phyloP scores from a whole-genome alignment of 2,113 vertebrate genomes.

The Scatophagus argus region DNA sequence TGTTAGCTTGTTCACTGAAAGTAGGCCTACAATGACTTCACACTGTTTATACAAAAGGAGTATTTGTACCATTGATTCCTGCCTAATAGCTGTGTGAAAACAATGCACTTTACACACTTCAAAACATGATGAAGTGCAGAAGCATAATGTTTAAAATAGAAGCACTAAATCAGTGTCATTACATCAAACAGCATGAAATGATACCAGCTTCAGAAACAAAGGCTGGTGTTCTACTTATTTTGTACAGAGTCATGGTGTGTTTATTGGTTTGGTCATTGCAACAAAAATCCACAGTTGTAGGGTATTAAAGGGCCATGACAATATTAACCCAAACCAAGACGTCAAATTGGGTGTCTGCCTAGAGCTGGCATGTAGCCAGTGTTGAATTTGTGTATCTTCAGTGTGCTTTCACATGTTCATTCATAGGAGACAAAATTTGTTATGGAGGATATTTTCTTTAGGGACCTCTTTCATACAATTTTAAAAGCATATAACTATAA shows the following conservation, averaged over 20 bases:
- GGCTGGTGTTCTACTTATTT: not conserved
- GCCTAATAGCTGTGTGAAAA: not conserved
- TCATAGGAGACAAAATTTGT: not conserved
- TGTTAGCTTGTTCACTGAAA: no score
- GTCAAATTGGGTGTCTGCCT: constrained; percentile 50
- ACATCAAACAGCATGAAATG: not conserved
- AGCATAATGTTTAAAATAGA: not conserved
- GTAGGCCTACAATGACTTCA: no score
- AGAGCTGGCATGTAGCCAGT: constrained; percentile 41
- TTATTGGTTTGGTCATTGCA: constrained; percentile 40
- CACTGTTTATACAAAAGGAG: not conserved
- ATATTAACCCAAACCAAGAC: constrained; percentile 44
- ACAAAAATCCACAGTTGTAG: constrained; percentile 28
- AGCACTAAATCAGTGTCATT: not conserved
- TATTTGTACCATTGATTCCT: not conserved
- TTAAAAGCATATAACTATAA: no score
- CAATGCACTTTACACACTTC: not conserved
- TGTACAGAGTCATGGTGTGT: not conserved
- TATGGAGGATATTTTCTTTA: no score
- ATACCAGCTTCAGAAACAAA: not conserved
- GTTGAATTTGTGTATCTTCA: constrained; percentile 1
- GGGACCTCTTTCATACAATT: no score
- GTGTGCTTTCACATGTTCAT: not conserved
- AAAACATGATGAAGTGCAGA: not conserved
- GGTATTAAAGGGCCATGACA: constrained; percentile 34